These are phyloP conservation scores for Callospermophilus lateralis DNA, from an alignment of 2,113 vertebrate species.

Conservation along the genomic window DNA sequence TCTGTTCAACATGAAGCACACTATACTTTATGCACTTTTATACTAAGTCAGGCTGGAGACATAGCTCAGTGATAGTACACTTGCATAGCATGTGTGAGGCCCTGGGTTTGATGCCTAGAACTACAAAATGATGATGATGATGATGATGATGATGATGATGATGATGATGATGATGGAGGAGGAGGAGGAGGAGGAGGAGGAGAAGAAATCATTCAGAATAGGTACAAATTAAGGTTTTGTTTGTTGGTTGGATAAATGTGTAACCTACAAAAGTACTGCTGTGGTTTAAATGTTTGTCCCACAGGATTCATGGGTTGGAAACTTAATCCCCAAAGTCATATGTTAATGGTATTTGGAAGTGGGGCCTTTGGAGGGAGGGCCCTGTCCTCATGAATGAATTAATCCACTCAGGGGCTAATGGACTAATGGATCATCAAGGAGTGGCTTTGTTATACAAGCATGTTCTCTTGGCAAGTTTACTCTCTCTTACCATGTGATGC, in stretches of 20 bases:
- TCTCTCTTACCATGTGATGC: background rate
- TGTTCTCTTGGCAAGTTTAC: background rate
- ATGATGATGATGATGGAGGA: too few species aligned
- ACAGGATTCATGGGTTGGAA: background rate
- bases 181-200: too few species aligned
- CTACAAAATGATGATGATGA: too few species aligned
- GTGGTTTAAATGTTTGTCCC: background rate
- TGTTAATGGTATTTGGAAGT: background rate
- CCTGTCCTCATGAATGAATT: background rate
- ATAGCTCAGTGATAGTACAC: too few species aligned
- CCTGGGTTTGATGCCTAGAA: too few species aligned
- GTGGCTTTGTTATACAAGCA: background rate
- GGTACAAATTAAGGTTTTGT: background rate
- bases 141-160: too few species aligned
- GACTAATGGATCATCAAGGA: background rate
- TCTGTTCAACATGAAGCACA: background rate
- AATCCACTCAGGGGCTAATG: background rate
- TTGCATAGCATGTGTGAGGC: too few species aligned
- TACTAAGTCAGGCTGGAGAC: background rate
- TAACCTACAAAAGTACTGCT: background rate
- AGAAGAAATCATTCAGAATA: too few species aligned
- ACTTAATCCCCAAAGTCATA: background rate
- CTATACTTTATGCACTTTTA: background rate
- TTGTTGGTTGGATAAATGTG: background rate
- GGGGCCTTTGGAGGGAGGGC: background rate